A percentile compares a stretch with the other conserved stretches of the same genome.
Evolutionary conservation across 2,888 invertebrate species (phyloP).

Genomic region (Hoplodrina ambigua): DNA sequence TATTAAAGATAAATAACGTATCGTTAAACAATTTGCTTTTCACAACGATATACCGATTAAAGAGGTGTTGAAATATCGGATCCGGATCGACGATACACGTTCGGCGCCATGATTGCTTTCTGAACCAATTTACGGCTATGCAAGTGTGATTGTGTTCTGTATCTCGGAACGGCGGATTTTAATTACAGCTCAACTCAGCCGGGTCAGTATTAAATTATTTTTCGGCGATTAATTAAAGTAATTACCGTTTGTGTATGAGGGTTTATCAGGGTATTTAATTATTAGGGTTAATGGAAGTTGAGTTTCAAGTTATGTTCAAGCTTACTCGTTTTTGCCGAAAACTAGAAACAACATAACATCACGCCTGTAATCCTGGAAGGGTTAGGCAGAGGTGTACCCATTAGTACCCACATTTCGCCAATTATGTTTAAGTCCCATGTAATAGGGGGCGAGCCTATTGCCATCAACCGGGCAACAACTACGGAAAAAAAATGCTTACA

Average conservation of each 20-base stretch:
- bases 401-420: no score
- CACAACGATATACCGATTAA: conserved; percentile 49
- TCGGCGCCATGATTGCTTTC: conserved; percentile 52
- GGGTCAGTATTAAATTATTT: conserved; percentile 32
- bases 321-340: no score
- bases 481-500: no score
- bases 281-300: not conserved
- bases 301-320: no score
- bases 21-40: conserved; percentile 58
- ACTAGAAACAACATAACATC: no score
- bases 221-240: conserved; percentile 33
- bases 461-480: no score
- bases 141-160: conserved; percentile 24
- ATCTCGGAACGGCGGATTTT: conserved; percentile 41
- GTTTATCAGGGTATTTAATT: conserved; percentile 12
- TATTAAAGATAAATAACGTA: conserved; percentile 22
- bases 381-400: no score
- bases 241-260: not conserved
- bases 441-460: no score
- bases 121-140: conserved; percentile 42
- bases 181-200: conserved; percentile 37
- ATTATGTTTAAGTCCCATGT: no score
- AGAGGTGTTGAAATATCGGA: conserved; percentile 63
- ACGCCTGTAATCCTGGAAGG: no score
- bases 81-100: conserved; percentile 40